These are phyloP conservation scores for Formicarius rufipectus DNA, from an alignment of 2,113 vertebrate species.

Conservation along the genomic window DNA sequence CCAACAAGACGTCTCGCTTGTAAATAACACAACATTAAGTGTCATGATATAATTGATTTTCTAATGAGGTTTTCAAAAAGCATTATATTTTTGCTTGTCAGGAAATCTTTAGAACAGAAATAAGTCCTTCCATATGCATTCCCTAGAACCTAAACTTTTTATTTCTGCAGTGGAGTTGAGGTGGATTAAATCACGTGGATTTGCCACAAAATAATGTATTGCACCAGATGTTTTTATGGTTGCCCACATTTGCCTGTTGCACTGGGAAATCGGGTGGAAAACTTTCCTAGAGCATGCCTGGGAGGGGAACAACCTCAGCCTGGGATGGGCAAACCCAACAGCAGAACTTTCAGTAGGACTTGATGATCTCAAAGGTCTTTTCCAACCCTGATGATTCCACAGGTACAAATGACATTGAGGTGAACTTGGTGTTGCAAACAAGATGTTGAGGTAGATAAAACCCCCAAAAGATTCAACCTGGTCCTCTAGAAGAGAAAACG, in stretches of 20 bases:
- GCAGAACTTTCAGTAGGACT: neutral
- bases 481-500: neutral
- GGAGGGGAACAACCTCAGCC: neutral
- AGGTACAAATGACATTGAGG: rapidly evolving
- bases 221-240: neutral
- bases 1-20: constrained; percentile 51
- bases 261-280: neutral
- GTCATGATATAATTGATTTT: constrained; percentile 70
- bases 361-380: neutral
- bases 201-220: neutral
- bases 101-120: constrained; percentile 65
- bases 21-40: constrained; percentile 67
- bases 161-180: neutral
- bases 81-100: constrained; percentile 63
- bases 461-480: rapidly evolving
- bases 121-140: constrained; percentile 35
- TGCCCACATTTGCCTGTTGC: neutral
- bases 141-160: constrained; percentile 12
- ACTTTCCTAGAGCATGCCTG: rapidly evolving
- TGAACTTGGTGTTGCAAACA: too few relatives aligned
- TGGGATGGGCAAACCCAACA: neutral
- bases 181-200: neutral
- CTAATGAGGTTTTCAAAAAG: constrained; percentile 70
- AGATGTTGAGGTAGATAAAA: rapidly evolving
- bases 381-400: too few relatives aligned